phyloP scores from a whole-genome alignment of 2,113 vertebrate genomes.

The Agelaius tricolor region DNA sequence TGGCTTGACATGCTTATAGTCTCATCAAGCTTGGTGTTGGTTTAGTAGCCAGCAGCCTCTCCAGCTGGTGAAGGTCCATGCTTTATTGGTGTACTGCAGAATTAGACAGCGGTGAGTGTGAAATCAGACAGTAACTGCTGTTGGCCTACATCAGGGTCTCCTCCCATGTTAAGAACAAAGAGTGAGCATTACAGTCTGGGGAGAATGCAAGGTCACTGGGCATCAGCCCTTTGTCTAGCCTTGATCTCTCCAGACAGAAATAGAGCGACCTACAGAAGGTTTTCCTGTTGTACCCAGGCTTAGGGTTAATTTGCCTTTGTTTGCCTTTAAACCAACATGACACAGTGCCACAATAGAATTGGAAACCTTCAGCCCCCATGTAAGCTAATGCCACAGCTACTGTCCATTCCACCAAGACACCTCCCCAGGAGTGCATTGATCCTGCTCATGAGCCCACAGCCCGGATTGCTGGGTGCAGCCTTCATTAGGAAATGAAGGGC shows the following conservation, averaged over 20 bases:
- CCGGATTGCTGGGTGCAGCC: not conserved
- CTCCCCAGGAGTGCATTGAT: constrained; percentile 66
- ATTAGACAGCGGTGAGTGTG: constrained; percentile 20
- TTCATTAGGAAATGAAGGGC: constrained; percentile 17
- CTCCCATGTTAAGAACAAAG: constrained; percentile 18
- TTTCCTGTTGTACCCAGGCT: not conserved
- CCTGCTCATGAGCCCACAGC: constrained; percentile 11
- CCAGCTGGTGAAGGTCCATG: constrained; percentile 53
- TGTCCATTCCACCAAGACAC: constrained; percentile 63
- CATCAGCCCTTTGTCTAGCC: constrained; percentile 21
- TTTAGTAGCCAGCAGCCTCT: constrained; percentile 59
- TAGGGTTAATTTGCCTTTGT: constrained; percentile 12
- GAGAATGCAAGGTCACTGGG: constrained; percentile 16
- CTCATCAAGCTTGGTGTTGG: constrained; percentile 57
- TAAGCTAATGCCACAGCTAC: constrained; percentile 65
- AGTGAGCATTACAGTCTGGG: not conserved
- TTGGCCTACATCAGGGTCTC: constrained; percentile 42
- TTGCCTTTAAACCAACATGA: not conserved
- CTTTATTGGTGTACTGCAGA: constrained; percentile 49
- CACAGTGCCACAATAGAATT: not conserved
- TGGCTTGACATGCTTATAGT: constrained; percentile 69
- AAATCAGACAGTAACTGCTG: constrained; percentile 71
- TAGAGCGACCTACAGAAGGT: not conserved
- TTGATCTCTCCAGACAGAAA: constrained; percentile 16
- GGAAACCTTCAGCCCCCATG: not conserved